phyloP scores from a whole-genome alignment of 1,140 invertebrate genomes.

The Saccostrea glomerata region DNA sequence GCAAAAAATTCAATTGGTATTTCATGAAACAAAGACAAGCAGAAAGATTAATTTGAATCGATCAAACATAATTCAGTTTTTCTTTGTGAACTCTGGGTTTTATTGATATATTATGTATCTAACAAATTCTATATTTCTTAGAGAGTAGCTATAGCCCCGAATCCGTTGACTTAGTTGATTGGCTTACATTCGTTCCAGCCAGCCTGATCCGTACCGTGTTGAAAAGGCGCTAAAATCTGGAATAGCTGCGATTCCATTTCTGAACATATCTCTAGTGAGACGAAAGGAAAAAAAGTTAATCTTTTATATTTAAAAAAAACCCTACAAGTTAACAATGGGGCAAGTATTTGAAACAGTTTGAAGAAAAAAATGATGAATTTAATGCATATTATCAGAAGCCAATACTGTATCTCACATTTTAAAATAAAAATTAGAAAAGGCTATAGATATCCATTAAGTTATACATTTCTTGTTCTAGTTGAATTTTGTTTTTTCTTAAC shows the following conservation, averaged over 20 bases:
- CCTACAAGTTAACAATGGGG: background rate
- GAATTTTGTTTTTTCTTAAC: background rate
- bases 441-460: no score
- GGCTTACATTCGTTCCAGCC: background rate
- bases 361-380: background rate
- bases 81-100: no score
- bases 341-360: background rate
- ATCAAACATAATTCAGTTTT: no score
- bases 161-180: background rate
- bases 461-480: no score
- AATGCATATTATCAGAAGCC: background rate
- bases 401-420: no score
- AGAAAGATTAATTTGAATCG: no score
- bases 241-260: background rate
- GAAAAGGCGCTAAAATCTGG: background rate
- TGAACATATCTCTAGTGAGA: constrained; percentile 54
- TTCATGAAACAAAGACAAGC: no score
- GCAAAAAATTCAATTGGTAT: background rate
- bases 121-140: no score
- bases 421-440: no score
- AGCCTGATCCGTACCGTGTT: background rate
- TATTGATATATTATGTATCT: no score
- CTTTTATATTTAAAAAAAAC: background rate
- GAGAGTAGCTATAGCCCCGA: no score
- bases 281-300: background rate